Base-by-base conservation (phyloP, 2,888 invertebrate genomes). In the Pammene aurita region DNA sequence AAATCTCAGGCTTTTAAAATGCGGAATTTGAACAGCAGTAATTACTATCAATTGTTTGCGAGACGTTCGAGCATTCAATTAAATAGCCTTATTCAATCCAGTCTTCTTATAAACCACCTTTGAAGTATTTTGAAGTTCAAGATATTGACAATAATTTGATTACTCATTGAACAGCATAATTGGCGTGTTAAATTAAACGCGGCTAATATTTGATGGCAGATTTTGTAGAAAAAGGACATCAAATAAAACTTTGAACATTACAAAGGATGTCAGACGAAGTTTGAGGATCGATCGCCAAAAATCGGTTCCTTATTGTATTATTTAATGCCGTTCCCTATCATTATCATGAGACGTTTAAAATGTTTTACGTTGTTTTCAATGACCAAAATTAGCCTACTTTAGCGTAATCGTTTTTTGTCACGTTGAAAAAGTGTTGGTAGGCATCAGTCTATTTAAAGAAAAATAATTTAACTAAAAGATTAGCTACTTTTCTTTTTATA, bases 121-220 rank as follows among this genome's bases (percentile, higher is more conserved):
- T 18, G 2, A 35, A 50, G 38, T 18, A 48, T 60, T 46, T 35
- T 18, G n/a, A 5, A 18, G 7, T n/a, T 46, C 44, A 18, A 60
- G 18, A 60, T 14, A 14, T 9, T n/a, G 14, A 50, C 38, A 61
- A 10, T 42, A 16, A 54, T 48, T 44, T 16, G 35, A 60, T 50
- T 16, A 58, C 42, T 16, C 35, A 52, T 60, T 60, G 52, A 60
- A 52, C 52, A 54, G 44, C 58, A 9, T 42, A 50, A 50, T 58
- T 35, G 16, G 48, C 48, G 4, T 61, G 38, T 61, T 38, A 5
- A 38, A 57, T 57, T 57, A 48, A 38, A 38, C 61, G 38, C 35
- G 35, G 38, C 16, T 14, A 50, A 38, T 50, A 50, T 50, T 18
- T 5, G 60, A 35, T 35, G 18, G 46, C 14, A 65, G 2, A 64